These are phyloP conservation scores for Scaptomyza polygonia DNA, from an alignment of 2,888 invertebrate species.

Conservation along the genomic window DNA sequence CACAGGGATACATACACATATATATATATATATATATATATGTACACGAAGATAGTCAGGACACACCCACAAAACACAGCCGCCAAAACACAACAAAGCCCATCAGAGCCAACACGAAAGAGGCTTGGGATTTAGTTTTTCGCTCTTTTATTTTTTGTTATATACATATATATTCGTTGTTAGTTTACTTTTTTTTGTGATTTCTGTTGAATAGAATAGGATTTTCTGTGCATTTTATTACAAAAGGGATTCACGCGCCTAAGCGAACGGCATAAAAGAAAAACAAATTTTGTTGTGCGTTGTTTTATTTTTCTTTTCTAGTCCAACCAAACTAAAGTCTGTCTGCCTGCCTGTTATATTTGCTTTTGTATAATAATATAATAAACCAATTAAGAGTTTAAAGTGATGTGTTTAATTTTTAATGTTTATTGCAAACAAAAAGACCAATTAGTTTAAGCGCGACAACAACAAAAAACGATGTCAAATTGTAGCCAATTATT, in stretches of 20 bases:
- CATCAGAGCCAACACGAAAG: constrained; percentile 73
- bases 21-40: no score
- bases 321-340: background rate
- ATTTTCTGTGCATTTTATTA: constrained; percentile 79
- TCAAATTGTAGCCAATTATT: constrained; percentile 56
- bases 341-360: background rate
- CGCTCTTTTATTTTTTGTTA: constrained; percentile 17
- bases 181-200: background rate
- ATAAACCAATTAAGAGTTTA: constrained; percentile 12
- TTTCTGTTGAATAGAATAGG: constrained; percentile 60
- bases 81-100: constrained; percentile 72
- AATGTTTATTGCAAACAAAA: constrained; percentile 23
- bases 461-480: constrained; percentile 4
- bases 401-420: constrained; percentile 12
- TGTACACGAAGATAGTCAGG: constrained; percentile 38
- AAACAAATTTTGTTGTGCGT: constrained; percentile 46
- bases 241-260: constrained; percentile 78
- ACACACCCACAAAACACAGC: constrained; percentile 47
- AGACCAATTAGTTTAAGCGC: constrained; percentile 29
- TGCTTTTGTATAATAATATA: background rate
- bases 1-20: no score
- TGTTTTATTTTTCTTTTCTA: constrained; percentile 6
- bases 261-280: constrained; percentile 59
- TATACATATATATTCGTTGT: constrained; percentile 7
- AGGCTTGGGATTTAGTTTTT: constrained; percentile 66